Percentiles rank a stretch among this genome's conserved stretches.
phyloP scores from a whole-genome alignment of 2,113 vertebrate genomes.

The Oplegnathus fasciatus region DNA sequence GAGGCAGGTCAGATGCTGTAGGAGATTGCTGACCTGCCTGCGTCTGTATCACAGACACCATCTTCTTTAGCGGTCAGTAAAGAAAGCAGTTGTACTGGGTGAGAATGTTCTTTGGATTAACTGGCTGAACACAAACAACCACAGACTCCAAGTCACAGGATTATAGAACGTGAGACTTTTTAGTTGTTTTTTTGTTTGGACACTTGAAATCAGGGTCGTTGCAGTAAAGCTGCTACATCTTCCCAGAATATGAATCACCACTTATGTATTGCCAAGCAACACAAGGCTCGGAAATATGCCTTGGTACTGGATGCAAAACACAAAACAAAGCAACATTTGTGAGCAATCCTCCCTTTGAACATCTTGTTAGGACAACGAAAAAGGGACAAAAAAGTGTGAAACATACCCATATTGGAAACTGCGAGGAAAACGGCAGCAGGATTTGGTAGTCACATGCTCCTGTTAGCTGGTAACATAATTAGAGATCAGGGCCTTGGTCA shows the following conservation, averaged over 20 bases:
- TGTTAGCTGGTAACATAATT: constrained; percentile 6
- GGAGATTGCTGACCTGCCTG: constrained; percentile 29
- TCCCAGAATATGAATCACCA: constrained; percentile 43
- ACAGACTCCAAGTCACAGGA: constrained; percentile 33
- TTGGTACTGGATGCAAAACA: constrained; percentile 34
- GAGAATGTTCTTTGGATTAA: constrained; percentile 41
- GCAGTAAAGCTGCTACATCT: constrained; percentile 54
- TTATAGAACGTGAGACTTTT: constrained; percentile 33
- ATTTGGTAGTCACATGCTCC: background rate
- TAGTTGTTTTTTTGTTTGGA: constrained; percentile 18
- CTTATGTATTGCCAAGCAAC: constrained; percentile 52
- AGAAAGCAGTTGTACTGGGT: constrained; percentile 24
- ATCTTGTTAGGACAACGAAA: constrained; percentile 16
- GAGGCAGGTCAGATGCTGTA: constrained; percentile 46
- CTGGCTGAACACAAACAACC: constrained; percentile 29
- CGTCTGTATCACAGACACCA: constrained; percentile 27
- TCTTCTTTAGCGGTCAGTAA: constrained; percentile 33
- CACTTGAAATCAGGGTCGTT: constrained; percentile 54
- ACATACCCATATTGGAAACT: constrained; percentile 6
- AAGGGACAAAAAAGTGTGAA: constrained; percentile 21
- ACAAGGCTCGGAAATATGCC: constrained; percentile 34
- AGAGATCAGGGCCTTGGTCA: constrained; percentile 46
- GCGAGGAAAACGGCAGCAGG: background rate
- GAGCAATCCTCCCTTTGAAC: constrained; percentile 19
- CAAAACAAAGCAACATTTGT: constrained; percentile 31